Evolutionary conservation across 2,113 vertebrate species (phyloP).

Genomic region (Mohoua ochrocephala): DNA sequence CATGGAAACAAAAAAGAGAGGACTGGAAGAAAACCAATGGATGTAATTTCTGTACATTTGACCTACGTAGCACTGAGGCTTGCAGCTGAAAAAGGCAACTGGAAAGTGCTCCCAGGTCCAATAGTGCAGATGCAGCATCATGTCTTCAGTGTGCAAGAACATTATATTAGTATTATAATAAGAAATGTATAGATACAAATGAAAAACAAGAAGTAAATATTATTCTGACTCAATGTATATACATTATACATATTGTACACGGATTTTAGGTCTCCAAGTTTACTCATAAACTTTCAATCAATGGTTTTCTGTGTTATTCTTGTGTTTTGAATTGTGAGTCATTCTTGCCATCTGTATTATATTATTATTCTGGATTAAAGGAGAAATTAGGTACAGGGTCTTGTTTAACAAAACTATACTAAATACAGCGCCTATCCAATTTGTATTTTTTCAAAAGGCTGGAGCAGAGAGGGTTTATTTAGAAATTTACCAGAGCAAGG

Average conservation of each 20-base stretch:
- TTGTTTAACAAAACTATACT: not conserved
- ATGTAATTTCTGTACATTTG: not conserved
- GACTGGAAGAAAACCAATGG: not conserved
- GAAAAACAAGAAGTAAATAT: not conserved
- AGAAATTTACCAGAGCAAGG: not conserved
- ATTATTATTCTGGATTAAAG: not conserved
- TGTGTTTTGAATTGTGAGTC: not conserved
- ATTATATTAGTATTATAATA: not conserved
- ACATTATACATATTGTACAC: slow-evolving; percentile 10
- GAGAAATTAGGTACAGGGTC: not conserved
- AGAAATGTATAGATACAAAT: not conserved
- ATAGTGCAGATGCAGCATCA: not conserved
- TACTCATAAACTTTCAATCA: not conserved
- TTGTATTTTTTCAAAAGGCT: not conserved
- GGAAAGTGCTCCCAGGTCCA: not conserved
- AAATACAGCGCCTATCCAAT: not conserved
- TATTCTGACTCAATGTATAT: not conserved
- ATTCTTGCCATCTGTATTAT: not conserved
- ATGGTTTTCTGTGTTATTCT: not conserved
- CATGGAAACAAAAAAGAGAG: not conserved
- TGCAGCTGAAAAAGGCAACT: not conserved
- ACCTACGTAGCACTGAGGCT: not conserved
- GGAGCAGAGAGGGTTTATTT: not conserved
- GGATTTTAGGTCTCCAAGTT: not conserved
- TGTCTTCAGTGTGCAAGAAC: not conserved